Evolutionary conservation across 92 coral and sea anemone genomes (phyloP), one percentile per base, ranked within the genome.

Genomic region (Phenganax stokvisi): DNA sequence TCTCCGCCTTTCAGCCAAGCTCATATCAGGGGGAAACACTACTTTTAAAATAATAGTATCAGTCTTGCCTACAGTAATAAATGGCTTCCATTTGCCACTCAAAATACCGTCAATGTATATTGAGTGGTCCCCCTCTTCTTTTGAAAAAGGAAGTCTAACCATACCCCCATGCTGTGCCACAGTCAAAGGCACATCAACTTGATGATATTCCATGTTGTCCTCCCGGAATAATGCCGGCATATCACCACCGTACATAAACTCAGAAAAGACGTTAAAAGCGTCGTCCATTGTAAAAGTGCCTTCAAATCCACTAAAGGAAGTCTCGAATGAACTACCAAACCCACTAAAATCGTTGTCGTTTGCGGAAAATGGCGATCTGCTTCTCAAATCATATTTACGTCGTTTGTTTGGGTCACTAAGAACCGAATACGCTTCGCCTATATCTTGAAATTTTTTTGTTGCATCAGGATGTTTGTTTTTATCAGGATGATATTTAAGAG

Each of bases 361-460:
- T 16, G n/a, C 61, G 51, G 82, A 61, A 61, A 62, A 78, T 51
- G 72, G 56, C 10, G 54, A 57, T 1, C 72, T 53, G 29, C 44
- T 31, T 9, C 82, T 58, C 44, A 78, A 61, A 64, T 78, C 82
- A 53, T 78, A 78, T 17, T 72, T 61, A 15, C 72, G 57, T 13
- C 98, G 91, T 69, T 94, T 94, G 69, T 86, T 82, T 27, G 97
- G 88, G 73, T 94, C 97, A 66, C 96, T 88, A 30, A 94, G 89
- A 52, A 94, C 97, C 74, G 92, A 96, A 65, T 88, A 94, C 15
- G 98, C 98, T 79, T 94, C 98, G 10, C 96, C 91, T 28, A 94
- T 85, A 53, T 94, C 98, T 82, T 94, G 92, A 81, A 94, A 94
- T 80, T 87, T 90, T 71, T 94, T 93, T 56, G 92, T 97, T 10